Percentiles rank a stretch among this genome's conserved stretches.
phyloP scores from a whole-genome alignment of 2,113 vertebrate species.

The Eurystomus gularis region DNA sequence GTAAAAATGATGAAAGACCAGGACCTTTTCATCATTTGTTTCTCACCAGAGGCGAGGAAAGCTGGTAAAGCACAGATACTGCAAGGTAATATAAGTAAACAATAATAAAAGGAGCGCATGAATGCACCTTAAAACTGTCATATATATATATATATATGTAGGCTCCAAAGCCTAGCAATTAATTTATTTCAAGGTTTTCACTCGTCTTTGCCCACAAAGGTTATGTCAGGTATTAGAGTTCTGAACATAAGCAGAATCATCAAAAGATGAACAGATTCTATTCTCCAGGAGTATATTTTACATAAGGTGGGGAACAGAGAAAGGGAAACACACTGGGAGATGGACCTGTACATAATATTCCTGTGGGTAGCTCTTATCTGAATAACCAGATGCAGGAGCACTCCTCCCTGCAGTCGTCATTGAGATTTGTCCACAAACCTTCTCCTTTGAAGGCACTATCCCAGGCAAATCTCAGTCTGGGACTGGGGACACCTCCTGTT shows the following conservation, averaged over 20 bases:
- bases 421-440: background rate
- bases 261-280: background rate
- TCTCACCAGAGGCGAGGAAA: constrained; percentile 5
- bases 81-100: background rate
- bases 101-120: background rate
- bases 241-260: background rate
- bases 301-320: rapidly evolving
- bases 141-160: no score
- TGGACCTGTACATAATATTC: background rate
- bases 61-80: background rate
- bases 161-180: background rate
- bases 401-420: background rate
- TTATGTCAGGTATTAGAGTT: background rate
- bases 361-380: background rate
- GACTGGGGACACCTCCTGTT: background rate
- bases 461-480: background rate
- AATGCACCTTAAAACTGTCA: background rate
- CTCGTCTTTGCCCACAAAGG: background rate
- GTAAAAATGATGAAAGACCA: background rate
- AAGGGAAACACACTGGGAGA: background rate
- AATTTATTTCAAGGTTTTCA: background rate
- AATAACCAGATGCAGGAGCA: background rate
- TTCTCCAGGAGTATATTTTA: background rate
- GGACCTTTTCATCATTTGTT: constrained; percentile 8
- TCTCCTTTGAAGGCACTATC: background rate